phyloP scores from a whole-genome alignment of 2,888 invertebrate species.

The Drosophila atripex region DNA sequence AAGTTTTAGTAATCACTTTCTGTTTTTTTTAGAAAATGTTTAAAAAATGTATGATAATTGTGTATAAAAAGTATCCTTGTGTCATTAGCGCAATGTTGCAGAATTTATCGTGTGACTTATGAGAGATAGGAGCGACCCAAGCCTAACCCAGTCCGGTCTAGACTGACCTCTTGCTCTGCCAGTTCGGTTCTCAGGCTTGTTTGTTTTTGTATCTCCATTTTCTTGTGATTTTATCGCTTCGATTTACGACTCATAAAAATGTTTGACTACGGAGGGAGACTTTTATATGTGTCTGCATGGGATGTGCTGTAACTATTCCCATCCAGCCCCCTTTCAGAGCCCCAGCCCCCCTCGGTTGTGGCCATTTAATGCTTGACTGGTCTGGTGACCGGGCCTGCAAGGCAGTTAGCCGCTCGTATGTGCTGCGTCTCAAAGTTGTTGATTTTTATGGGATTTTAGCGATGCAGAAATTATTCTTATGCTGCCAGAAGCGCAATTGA shows the following conservation, averaged over 20 bases:
- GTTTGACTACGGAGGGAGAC: slow-evolving; percentile 57
- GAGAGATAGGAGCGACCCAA: slow-evolving; percentile 51
- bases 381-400: slow-evolving; percentile 36
- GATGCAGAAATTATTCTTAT: slow-evolving; percentile 73
- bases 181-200: slow-evolving; percentile 12
- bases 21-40: background rate
- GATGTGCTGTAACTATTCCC: slow-evolving; percentile 10
- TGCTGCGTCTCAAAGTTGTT: slow-evolving; percentile 41
- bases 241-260: slow-evolving; percentile 81
- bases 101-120: slow-evolving; percentile 78
- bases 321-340: background rate
- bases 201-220: slow-evolving; percentile 60
- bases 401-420: slow-evolving; percentile 31
- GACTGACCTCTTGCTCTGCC: slow-evolving; percentile 38
- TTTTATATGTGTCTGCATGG: slow-evolving; percentile 53
- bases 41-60: background rate
- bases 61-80: slow-evolving; percentile 29
- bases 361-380: slow-evolving; percentile 66
- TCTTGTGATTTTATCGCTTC: slow-evolving; percentile 77
- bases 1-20: background rate
- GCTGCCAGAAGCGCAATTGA: slow-evolving; percentile 43
- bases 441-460: slow-evolving; percentile 74
- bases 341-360: slow-evolving; percentile 8
- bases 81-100: slow-evolving; percentile 80
- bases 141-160: slow-evolving; percentile 32